A percentile compares a stretch with the other conserved stretches of the same genome.
These are phyloP conservation scores for Camptogramma bilineatum DNA, from an alignment of 2,888 invertebrate genomes.

Conservation along the genomic window DNA sequence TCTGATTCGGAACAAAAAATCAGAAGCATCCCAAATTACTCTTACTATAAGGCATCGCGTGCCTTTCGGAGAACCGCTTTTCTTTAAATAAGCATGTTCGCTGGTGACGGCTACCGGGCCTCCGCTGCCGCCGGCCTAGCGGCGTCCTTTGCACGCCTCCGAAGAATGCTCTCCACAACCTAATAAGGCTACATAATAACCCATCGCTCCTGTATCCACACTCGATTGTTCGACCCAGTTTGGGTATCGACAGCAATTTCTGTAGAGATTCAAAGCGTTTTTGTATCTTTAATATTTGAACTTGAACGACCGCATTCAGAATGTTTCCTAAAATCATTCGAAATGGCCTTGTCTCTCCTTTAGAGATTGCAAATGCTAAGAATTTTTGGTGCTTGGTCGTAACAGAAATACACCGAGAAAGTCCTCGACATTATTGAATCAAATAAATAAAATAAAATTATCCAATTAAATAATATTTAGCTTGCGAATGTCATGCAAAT, in stretches of 20 bases:
- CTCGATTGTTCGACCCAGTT: constrained; percentile 80
- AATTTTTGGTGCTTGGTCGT: neutral
- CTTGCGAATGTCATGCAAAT: constrained; percentile 32
- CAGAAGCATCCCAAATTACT: constrained; percentile 63
- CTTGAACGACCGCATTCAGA: constrained; percentile 14
- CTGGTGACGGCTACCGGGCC: constrained; percentile 66
- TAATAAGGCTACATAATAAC: constrained; percentile 79
- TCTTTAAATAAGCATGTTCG: constrained; percentile 72
- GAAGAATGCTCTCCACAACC: constrained; percentile 71
- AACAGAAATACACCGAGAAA: neutral
- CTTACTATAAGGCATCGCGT: constrained; percentile 70
- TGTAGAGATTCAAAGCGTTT: constrained; percentile 47
- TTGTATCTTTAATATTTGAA: constrained; percentile 28
- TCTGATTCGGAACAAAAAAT: constrained; percentile 56
- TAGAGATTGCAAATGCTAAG: constrained; percentile 13
- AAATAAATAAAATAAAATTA: constrained; percentile 17
- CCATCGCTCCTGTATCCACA: constrained; percentile 64
- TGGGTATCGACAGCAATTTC: constrained; percentile 72
- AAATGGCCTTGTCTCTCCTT: constrained; percentile 20
- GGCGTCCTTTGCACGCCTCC: constrained; percentile 76
- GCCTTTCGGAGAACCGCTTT: constrained; percentile 72
- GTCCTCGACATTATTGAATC: constrained; percentile 17
- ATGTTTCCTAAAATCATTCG: constrained; percentile 26
- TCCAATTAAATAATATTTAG: constrained; percentile 23
- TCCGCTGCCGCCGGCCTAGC: constrained; percentile 65